Conservation (phyloP, 2,113 vertebrate species). For the Pedionomus torquatus region DNA sequence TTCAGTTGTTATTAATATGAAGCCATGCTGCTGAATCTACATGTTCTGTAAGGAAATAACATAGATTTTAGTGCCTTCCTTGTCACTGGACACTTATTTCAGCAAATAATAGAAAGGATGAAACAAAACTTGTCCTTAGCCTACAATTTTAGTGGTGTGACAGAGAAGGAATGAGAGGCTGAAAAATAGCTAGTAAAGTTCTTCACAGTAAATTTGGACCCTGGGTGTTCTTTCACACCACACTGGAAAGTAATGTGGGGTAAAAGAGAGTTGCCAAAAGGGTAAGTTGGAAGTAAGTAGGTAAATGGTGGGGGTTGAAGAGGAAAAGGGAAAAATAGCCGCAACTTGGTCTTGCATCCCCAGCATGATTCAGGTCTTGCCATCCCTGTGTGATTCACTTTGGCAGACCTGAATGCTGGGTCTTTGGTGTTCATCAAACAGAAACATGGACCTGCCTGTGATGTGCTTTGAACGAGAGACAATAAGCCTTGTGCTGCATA, state of each 20-base stretch:
- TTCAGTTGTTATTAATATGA: constrained; percentile 42
- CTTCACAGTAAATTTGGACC: background rate
- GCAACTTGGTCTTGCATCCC: background rate
- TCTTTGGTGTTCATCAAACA: background rate
- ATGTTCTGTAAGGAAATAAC: constrained; percentile 39
- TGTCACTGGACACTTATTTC: background rate
- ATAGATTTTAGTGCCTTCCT: background rate
- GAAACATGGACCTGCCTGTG: background rate
- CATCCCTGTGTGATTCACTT: background rate
- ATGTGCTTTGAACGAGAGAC: background rate
- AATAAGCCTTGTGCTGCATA: background rate
- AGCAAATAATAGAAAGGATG: background rate
- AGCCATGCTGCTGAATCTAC: constrained; percentile 37
- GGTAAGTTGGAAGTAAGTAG: background rate
- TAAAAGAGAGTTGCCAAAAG: background rate
- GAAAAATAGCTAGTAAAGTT: background rate
- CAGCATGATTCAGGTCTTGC: background rate
- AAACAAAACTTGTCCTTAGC: background rate
- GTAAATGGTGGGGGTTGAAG: background rate
- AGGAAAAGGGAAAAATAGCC: background rate
- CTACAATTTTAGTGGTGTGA: background rate
- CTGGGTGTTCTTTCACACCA: background rate
- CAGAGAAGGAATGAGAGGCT: background rate
- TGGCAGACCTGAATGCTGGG: background rate
- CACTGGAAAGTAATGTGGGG: background rate